Conservation (phyloP, 2,797 vertebrate species). For the Silurus aristotelis region DNA sequence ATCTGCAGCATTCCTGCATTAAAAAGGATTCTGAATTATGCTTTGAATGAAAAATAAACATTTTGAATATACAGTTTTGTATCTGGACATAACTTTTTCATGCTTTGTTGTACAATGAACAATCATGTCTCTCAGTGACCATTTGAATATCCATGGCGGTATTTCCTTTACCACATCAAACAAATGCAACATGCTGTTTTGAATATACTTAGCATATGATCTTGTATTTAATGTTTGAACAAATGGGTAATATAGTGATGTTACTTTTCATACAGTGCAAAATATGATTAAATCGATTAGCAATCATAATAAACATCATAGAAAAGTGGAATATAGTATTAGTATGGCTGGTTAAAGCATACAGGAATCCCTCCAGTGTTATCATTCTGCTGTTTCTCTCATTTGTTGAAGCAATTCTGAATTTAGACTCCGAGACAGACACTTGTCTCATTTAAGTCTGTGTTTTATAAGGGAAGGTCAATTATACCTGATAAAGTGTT, state of each 20-base stretch:
- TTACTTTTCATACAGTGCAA: not conserved
- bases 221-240: not conserved
- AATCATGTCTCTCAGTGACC: not conserved
- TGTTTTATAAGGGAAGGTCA: not conserved
- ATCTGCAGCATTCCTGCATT: not conserved
- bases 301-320: not conserved
- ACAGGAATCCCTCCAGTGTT: not conserved
- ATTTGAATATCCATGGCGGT: not conserved
- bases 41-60: not conserved
- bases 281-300: not conserved
- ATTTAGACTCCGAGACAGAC: not conserved
- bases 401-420: not conserved
- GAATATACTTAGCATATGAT: not conserved
- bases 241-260: not conserved
- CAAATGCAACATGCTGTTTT: not conserved
- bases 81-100: not conserved
- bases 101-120: not conserved
- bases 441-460: not conserved
- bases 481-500: not conserved
- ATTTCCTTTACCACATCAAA: not conserved
- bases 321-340: not conserved
- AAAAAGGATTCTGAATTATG: not conserved
- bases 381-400: not conserved
- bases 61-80: not conserved
- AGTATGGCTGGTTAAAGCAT: not conserved